Conservation (phyloP, 2,113 vertebrate genomes). For the Sinocyclocheilus grahami region DNA sequence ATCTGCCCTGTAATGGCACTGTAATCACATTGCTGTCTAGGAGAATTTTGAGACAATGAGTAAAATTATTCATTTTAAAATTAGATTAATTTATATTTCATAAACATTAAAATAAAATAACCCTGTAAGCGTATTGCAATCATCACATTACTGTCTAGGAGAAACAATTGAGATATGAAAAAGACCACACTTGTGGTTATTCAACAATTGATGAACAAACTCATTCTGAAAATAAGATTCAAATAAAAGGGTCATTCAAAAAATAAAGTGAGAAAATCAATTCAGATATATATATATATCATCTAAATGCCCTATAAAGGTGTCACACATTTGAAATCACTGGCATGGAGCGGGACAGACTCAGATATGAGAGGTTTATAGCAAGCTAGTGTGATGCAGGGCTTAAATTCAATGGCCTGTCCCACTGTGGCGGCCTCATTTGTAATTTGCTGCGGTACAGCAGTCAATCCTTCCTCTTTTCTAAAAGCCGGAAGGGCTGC, state of each 20-base stretch:
- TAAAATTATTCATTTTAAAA: neutral
- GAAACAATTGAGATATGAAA: neutral
- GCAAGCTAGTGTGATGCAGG: neutral
- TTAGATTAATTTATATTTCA: neutral
- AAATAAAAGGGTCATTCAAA: neutral
- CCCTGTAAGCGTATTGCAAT: neutral
- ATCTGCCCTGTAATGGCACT: neutral
- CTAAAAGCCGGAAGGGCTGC: slow-evolving; percentile 72
- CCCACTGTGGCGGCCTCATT: slow-evolving; percentile 53
- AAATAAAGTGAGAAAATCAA: neutral
- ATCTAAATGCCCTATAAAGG: neutral
- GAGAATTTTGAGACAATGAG: neutral
- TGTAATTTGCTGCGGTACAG: slow-evolving; percentile 59
- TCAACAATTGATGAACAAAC: neutral
- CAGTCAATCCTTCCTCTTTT: slow-evolving; percentile 69
- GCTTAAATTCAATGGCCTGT: slow-evolving; percentile 45
- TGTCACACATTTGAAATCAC: neutral
- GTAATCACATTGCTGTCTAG: neutral
- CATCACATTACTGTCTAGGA: neutral
- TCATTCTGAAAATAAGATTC: neutral
- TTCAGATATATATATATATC: neutral
- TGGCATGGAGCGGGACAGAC: neutral
- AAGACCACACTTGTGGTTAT: neutral
- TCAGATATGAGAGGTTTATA: neutral
- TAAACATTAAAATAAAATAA: neutral